Evolutionary conservation across 2,888 invertebrate species (phyloP).

Genomic region (Lymantria monacha): DNA sequence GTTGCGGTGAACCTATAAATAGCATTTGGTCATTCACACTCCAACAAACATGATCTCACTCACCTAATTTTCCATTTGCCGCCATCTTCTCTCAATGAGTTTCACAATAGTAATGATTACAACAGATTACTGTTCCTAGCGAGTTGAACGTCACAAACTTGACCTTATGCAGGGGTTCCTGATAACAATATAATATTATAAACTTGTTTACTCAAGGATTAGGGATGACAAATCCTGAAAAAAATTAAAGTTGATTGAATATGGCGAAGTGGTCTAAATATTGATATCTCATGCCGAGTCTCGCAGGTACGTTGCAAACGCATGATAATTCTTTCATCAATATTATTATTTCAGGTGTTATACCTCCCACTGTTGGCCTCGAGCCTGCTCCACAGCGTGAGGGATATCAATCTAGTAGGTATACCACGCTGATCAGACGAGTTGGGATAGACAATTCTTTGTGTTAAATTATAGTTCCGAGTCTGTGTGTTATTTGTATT

Average conservation of each 20-base stretch:
- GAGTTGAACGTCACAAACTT: constrained; percentile 40
- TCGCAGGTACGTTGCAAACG: too few species aligned
- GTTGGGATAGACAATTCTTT: neutral
- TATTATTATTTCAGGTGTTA: too few species aligned
- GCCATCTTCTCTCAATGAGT: constrained; percentile 59
- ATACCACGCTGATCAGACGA: too few species aligned
- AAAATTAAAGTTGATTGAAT: neutral
- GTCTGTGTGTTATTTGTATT: neutral
- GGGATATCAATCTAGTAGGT: too few species aligned
- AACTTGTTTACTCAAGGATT: constrained; percentile 47
- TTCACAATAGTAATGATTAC: constrained; percentile 46
- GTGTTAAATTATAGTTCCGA: neutral
- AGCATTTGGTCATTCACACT: too few species aligned
- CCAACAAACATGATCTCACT: constrained; percentile 15
- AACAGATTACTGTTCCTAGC: constrained; percentile 32
- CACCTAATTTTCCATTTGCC: constrained; percentile 74
- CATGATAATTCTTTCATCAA: too few species aligned
- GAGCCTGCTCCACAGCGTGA: too few species aligned
- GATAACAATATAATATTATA: constrained; percentile 51
- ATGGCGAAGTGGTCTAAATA: neutral
- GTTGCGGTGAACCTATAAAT: too few species aligned
- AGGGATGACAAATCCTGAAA: constrained; percentile 41
- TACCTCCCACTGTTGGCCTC: too few species aligned
- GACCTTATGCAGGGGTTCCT: constrained; percentile 75
- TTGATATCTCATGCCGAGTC: too few species aligned